A percentile compares a stretch with the other conserved stretches of the same genome.
These are phyloP conservation scores for Polypedilum vanderplanki DNA, from an alignment of 1,140 invertebrate species.

Conservation along the genomic window DNA sequence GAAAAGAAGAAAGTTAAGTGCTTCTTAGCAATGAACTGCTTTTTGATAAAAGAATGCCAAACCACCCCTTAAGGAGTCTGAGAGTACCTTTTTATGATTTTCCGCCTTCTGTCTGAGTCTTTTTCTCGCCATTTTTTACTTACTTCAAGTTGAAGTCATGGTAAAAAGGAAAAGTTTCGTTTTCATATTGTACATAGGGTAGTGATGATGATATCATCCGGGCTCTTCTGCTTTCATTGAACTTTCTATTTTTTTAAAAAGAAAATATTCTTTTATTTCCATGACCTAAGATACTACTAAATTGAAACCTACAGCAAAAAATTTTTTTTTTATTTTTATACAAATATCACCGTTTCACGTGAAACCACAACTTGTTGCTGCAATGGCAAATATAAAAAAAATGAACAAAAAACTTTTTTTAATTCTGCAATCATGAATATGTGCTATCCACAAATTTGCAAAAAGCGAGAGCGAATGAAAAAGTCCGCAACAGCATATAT, in stretches of 20 bases:
- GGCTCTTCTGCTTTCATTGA: not conserved
- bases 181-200: not conserved
- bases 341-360: not conserved
- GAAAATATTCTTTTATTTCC: not conserved
- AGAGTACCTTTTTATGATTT: too few species aligned
- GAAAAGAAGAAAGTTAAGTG: not conserved
- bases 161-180: not conserved
- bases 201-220: slow-evolving; percentile 1
- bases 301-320: too few species aligned
- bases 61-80: not conserved
- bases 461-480: not conserved
- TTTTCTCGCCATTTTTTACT: too few species aligned
- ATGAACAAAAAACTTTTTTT: not conserved
- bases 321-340: not conserved
- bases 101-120: too few species aligned
- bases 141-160: too few species aligned
- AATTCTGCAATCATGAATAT: not conserved
- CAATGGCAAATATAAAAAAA: not conserved
- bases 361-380: not conserved
- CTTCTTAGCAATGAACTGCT: not conserved
- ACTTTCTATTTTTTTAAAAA: slow-evolving; percentile 3
- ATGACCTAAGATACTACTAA: not conserved
- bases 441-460: not conserved
- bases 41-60: not conserved
- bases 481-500: not conserved